Conservation (phyloP, 2,797 vertebrate genomes). For the Heteromormyrus szaboi region DNA sequence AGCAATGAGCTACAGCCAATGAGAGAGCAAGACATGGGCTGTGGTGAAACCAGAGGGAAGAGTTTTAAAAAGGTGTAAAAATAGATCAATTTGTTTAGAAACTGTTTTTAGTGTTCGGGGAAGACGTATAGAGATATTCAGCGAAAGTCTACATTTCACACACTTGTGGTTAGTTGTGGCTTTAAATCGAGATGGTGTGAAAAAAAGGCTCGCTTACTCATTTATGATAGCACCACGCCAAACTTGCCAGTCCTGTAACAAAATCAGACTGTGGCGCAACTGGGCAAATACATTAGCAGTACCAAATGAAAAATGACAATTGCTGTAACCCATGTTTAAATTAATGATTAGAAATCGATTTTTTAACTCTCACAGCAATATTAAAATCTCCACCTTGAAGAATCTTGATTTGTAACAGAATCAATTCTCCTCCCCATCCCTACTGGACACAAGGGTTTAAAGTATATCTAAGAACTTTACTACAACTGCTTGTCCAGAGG, state of each 20-base stretch:
- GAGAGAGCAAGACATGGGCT: background rate
- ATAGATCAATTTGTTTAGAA: background rate
- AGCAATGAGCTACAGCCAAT: background rate
- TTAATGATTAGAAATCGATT: background rate
- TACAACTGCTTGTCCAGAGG: background rate
- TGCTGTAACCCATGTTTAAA: background rate
- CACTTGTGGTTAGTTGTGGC: background rate
- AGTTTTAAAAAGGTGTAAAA: background rate
- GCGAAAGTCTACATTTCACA: background rate
- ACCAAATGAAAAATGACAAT: background rate
- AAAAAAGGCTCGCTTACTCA: background rate
- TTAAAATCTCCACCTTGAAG: background rate
- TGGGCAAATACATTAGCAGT: background rate
- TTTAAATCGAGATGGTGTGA: background rate
- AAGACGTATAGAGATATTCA: background rate
- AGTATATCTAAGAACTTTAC: background rate
- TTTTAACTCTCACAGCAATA: background rate
- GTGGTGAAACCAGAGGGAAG: background rate
- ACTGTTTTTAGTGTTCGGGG: background rate
- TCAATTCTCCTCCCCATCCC: background rate
- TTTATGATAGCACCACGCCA: background rate
- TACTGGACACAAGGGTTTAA: background rate
- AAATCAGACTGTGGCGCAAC: background rate
- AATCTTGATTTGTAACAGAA: background rate
- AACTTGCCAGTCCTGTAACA: background rate